Evolutionary conservation across 2,113 vertebrate species (phyloP).

Genomic region (Scortum barcoo): DNA sequence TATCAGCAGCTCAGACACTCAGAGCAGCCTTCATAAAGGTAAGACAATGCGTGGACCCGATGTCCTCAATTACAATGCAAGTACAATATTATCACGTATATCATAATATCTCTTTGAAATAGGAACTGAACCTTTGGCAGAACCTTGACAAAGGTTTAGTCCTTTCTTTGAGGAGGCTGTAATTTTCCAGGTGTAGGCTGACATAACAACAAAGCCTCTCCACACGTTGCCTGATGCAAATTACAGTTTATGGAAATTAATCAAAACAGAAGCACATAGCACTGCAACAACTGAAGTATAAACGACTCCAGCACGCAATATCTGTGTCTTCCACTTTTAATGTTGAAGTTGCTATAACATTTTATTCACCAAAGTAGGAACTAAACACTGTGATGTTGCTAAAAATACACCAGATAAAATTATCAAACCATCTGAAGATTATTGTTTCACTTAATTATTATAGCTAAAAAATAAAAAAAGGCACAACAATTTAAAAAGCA

Average conservation of each 20-base stretch:
- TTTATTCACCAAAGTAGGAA: too few relatives aligned
- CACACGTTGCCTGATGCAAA: not conserved
- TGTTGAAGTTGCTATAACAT: too few relatives aligned
- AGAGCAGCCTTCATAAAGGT: slow-evolving; percentile 99
- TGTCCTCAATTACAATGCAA: not conserved
- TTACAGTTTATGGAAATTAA: not conserved
- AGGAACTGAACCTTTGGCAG: too few relatives aligned
- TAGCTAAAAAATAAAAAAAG: too few relatives aligned
- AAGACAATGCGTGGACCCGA: slow-evolving; percentile 41
- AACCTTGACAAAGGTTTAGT: not conserved
- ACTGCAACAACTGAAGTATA: not conserved
- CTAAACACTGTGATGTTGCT: too few relatives aligned
- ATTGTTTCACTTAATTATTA: too few relatives aligned
- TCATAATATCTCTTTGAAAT: not conserved
- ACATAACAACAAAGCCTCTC: not conserved
- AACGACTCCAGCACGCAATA: not conserved
- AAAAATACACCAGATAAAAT: too few relatives aligned
- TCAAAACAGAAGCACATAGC: not conserved
- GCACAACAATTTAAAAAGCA: too few relatives aligned
- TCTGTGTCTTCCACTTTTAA: not conserved
- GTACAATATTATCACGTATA: not conserved
- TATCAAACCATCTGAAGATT: too few relatives aligned
- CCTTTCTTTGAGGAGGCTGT: not conserved
- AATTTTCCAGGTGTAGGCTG: not conserved
- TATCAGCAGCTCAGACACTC: slow-evolving; percentile 98